Evolutionary conservation across 1,140 invertebrate genomes (phyloP).

Genomic region (Vanessa atalanta): DNA sequence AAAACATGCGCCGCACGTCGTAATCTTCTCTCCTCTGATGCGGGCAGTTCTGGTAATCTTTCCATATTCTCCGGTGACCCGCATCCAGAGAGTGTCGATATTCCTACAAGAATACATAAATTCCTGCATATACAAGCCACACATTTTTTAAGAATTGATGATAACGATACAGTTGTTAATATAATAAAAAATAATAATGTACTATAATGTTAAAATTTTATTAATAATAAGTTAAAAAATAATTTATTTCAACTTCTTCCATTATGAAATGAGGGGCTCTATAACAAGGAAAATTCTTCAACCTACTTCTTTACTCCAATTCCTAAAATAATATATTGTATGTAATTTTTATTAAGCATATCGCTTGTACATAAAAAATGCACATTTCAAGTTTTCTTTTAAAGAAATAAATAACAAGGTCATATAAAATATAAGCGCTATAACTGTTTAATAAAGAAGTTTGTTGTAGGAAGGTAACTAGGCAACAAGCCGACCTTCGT

Average conservation of each 20-base stretch:
- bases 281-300: too few species aligned
- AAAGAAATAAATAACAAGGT: neutral
- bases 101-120: constrained; percentile 81
- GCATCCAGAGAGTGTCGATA: constrained; percentile 89
- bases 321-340: too few species aligned
- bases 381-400: neutral
- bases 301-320: too few species aligned
- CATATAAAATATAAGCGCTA: neutral
- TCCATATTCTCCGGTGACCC: constrained; percentile 84
- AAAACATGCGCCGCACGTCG: constrained; percentile 88
- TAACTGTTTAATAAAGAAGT: constrained; percentile 12
- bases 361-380: neutral
- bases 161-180: neutral
- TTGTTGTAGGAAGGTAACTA: constrained; percentile 25
- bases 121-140: neutral
- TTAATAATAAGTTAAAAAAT: too few species aligned
- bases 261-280: too few species aligned
- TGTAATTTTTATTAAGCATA: neutral
- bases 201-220: neutral
- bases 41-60: constrained; percentile 87
- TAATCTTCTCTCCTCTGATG: constrained; percentile 89
- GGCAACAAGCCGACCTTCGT: constrained; percentile 22
- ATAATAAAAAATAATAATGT: neutral
- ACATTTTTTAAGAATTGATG: neutral
- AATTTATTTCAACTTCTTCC: too few species aligned